These are phyloP conservation scores for Drosophila watanabei DNA, from an alignment of 1,140 invertebrate species.

Conservation along the genomic window DNA sequence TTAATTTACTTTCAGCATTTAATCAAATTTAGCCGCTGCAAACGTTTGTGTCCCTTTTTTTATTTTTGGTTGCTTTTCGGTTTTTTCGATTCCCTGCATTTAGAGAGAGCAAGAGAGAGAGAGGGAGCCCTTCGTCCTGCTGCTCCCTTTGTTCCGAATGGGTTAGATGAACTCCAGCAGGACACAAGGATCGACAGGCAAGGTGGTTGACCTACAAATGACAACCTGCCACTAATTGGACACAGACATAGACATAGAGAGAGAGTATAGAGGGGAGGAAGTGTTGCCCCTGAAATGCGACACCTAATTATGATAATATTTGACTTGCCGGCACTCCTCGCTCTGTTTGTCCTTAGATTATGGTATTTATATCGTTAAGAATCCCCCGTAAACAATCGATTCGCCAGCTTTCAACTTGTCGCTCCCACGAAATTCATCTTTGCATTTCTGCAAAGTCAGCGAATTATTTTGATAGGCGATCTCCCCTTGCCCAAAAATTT, in stretches of 20 bases:
- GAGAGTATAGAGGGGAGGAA: not conserved
- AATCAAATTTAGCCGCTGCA: constrained; percentile 74
- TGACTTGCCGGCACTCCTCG: not conserved
- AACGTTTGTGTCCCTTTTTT: constrained; percentile 53
- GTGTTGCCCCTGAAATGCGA: not conserved
- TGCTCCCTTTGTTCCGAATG: constrained; percentile 8
- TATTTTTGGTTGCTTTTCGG: constrained; percentile 50
- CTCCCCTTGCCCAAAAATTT: not conserved
- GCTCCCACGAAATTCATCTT: not conserved
- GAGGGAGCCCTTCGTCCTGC: not conserved
- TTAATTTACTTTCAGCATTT: constrained; percentile 79
- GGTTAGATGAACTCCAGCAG: constrained; percentile 17
- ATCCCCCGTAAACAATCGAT: not conserved
- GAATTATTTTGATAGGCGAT: not conserved
- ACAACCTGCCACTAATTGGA: constrained; percentile 18
- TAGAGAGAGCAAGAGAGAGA: constrained; percentile 16
- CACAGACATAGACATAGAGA: not conserved
- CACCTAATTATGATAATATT: constrained; percentile 15
- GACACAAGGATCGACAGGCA: not conserved
- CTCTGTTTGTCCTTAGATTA: not conserved
- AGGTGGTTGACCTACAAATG: constrained; percentile 16
- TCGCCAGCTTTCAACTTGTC: not conserved
- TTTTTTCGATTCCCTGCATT: constrained; percentile 70
- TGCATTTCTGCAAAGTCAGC: not conserved
- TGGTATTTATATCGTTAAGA: not conserved